Evolutionary conservation across 2,888 invertebrate genomes (phyloP), one percentile per base, ranked within the genome.

Genomic region (Pseudococcus viburni): DNA sequence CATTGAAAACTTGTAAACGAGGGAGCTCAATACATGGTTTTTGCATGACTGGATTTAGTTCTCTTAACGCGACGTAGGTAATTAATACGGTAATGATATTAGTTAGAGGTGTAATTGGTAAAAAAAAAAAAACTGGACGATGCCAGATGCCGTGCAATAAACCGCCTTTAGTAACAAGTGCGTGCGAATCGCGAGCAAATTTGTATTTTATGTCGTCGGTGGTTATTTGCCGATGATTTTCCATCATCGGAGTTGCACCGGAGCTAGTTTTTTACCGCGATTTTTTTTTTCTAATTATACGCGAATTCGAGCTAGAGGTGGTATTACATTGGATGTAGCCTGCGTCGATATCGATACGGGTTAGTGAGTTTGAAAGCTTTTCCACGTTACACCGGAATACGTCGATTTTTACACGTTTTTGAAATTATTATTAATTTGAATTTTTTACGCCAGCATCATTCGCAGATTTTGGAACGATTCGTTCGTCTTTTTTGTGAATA

Each of bases 61-160:
- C 73, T 33, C 33, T 73, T 33, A 73, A 73, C 33, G 73, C 73
- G 73, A 73, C 33, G 73, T 73, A 73, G 17, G 73, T 73, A 73
- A 73, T 73, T 73, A 73, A 73, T 33, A 73, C 73, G 73, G 7
- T 73, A 73, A 33, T 73, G 73, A 33, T 73, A 73, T 33, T 73
- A 33, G 33, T 73, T 73, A 73, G 4, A 5, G 33, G 15, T 33
- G 15, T 73, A 73, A 73, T 33, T 33, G 73, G 33, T n/a, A 33
- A 3, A 3, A 3, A 3, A 4, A 17, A 73, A 73, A 73, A 73
- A 73, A 33, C 17, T 33, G 12, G 33, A 73, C 73, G 33, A 33
- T 5, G 73, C 33, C 17, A 73, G 33, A 73, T 73, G 73, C 73
- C 73, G 17, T 17, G 73, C 39, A 73, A 73, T 73, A 73, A 68